Evolutionary conservation across 2,113 vertebrate species (phyloP), one percentile per base, ranked within the genome.

Genomic region (Dolichallabes microphthalmus): DNA sequence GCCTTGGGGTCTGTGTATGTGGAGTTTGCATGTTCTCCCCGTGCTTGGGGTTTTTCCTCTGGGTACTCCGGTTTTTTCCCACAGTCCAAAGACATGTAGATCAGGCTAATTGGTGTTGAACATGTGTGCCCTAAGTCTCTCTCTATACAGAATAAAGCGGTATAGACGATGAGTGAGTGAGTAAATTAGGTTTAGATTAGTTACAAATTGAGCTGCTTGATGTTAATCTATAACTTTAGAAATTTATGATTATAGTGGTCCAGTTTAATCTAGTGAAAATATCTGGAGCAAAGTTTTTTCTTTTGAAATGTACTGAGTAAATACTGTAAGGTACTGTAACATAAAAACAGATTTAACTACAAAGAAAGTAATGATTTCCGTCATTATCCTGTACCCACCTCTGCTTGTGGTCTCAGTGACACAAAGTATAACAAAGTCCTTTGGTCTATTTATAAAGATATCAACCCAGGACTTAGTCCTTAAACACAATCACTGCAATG

Each of bases 401-500:
- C 13, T 27, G 9, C 69, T 71, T 73, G 69, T 73, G 35, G 13
- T 19, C 53, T 75, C 30, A 17, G 8, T 53, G 73, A 53, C 22
- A 53, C 14, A 75, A 75, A 75, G 71, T n/a, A n/a, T 3, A 13
- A 53, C 12, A 75, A 75, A 39, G 52, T 52, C n/a, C 30, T 53
- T 79, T n/a, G 77, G 64, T 86, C 27, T 73, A 58, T 79, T 79
- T 80, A 35, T 35, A 35, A 69, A 64, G 71, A 77, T 64, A 39
- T n/a, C 68, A 77, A n/a, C 61, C 74, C 52, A 50, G 32, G 9
- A 27, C 60, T 77, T 77, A 57, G 73, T 74, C 85, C 35, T 30
- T 39, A 71, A 58, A 61, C 20, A 12, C 35, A 25, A 83, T 78
- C 39, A 69, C 22, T 58, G 45, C 25, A 86, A 25, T 84, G n/a